A percentile compares a stretch with the other conserved stretches of the same genome.
Evolutionary conservation across 1,140 invertebrate species (phyloP).

Genomic region (Daktulosphaira vitifoliae): DNA sequence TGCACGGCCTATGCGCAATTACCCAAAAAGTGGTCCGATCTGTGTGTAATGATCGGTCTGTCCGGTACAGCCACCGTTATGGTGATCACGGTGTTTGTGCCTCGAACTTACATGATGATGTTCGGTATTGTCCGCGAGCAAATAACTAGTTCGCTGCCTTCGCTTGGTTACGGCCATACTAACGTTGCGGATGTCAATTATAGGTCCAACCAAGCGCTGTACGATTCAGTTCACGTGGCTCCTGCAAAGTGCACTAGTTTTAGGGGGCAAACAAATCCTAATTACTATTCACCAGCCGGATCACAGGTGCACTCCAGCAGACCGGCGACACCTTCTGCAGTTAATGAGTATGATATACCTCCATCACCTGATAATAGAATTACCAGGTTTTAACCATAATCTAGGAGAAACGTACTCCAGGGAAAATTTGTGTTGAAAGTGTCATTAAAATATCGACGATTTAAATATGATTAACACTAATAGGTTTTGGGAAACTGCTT

Average conservation of each 20-base stretch:
- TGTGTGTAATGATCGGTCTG: constrained; percentile 37
- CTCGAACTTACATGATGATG: constrained; percentile 52
- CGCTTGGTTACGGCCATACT: constrained; percentile 35
- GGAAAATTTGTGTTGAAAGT: no score
- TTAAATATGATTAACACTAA: no score
- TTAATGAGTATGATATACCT: constrained; percentile 39
- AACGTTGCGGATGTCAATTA: constrained; percentile 40
- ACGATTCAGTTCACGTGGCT: constrained; percentile 39
- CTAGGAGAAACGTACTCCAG: no score
- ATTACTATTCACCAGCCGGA: constrained; percentile 36
- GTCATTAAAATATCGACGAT: no score
- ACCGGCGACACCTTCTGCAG: constrained; percentile 35
- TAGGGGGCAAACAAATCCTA: constrained; percentile 37
- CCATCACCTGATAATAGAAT: constrained; percentile 35
- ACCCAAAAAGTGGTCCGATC: constrained; percentile 35
- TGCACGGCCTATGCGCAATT: constrained; percentile 47
- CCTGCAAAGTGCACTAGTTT: constrained; percentile 4
- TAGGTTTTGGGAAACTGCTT: no score
- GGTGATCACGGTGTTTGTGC: constrained; percentile 50
- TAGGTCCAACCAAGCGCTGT: constrained; percentile 41
- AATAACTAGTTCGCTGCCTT: constrained; percentile 38
- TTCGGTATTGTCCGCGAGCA: constrained; percentile 43
- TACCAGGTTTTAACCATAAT: constrained; percentile 38
- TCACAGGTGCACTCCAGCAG: constrained; percentile 24
- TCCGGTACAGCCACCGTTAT: constrained; percentile 46